These are phyloP conservation scores for Agonopterix alstromeriana DNA, from an alignment of 2,888 invertebrate genomes.

Conservation along the genomic window DNA sequence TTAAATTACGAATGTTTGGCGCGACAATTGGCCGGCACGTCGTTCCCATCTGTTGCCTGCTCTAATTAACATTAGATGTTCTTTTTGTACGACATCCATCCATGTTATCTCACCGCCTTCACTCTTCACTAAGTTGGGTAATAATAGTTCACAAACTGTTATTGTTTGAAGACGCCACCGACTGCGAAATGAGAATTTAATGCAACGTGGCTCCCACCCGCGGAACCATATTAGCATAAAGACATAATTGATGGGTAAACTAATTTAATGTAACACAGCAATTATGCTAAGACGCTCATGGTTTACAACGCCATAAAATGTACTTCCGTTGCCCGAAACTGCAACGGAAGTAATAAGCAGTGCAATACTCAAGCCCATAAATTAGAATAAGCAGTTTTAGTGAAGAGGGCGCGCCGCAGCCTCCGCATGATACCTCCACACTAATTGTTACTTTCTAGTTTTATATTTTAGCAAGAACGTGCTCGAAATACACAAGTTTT, in stretches of 20 bases:
- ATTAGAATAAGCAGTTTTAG: slow-evolving; percentile 72
- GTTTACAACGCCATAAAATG: slow-evolving; percentile 70
- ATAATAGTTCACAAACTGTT: neutral
- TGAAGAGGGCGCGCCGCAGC: slow-evolving; percentile 40
- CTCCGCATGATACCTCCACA: slow-evolving; percentile 16
- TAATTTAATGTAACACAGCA: slow-evolving; percentile 69
- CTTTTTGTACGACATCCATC: slow-evolving; percentile 21
- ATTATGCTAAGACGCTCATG: slow-evolving; percentile 71
- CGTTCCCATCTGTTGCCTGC: slow-evolving; percentile 68
- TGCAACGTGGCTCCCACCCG: neutral
- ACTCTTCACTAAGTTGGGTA: too few species aligned
- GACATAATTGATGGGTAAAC: slow-evolving; percentile 65
- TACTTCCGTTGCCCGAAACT: slow-evolving; percentile 64
- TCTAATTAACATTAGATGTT: slow-evolving; percentile 60
- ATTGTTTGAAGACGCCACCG: slow-evolving; percentile 1
- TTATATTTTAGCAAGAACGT: neutral
- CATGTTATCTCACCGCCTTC: neutral
- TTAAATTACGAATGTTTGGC: slow-evolving; percentile 72
- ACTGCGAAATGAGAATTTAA: neutral
- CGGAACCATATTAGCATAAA: slow-evolving; percentile 55
- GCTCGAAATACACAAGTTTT: too few species aligned
- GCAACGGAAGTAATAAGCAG: slow-evolving; percentile 70
- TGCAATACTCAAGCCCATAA: slow-evolving; percentile 66
- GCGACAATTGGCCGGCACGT: slow-evolving; percentile 57
- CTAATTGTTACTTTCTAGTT: too few species aligned